These are phyloP conservation scores for Phocoena sinus DNA, from an alignment of 2,113 vertebrate species.

Conservation along the genomic window DNA sequence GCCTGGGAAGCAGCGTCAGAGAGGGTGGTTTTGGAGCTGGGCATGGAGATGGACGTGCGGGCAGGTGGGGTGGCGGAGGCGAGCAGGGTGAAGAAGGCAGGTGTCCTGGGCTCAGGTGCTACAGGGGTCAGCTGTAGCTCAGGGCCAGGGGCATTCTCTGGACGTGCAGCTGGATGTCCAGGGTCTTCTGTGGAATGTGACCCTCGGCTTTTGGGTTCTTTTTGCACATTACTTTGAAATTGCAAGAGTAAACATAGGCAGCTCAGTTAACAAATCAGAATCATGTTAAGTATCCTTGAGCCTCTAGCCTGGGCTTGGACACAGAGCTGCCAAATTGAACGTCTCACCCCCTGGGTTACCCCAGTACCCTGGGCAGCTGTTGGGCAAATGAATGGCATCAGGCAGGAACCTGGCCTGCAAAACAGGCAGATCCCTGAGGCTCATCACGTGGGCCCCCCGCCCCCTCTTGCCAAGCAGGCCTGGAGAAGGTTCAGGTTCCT, in stretches of 20 bases:
- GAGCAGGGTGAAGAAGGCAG: not conserved
- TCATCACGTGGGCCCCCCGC: not conserved
- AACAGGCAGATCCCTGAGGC: not conserved
- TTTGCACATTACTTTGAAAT: not conserved
- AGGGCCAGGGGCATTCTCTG: not conserved
- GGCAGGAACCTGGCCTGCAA: not conserved
- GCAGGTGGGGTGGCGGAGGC: not conserved
- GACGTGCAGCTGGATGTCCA: not conserved
- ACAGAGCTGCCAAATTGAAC: not conserved
- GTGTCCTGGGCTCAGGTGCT: not conserved
- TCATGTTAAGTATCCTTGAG: accelerated
- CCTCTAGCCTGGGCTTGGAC: not conserved
- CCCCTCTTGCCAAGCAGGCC: too few species aligned
- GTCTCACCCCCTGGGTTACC: not conserved
- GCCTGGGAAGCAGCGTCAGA: not conserved
- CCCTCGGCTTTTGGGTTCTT: not conserved
- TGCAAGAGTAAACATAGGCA: not conserved
- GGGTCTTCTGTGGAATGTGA: not conserved
- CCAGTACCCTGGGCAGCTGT: too few species aligned
- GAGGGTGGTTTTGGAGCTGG: not conserved
- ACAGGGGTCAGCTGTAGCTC: accelerated
- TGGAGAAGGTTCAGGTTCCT: not conserved
- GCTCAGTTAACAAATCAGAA: not conserved
- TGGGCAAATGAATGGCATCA: not conserved
- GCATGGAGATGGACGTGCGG: accelerated